Base-by-base conservation (phyloP, 2,113 vertebrate species). In the Drymodes brunneopygia region DNA sequence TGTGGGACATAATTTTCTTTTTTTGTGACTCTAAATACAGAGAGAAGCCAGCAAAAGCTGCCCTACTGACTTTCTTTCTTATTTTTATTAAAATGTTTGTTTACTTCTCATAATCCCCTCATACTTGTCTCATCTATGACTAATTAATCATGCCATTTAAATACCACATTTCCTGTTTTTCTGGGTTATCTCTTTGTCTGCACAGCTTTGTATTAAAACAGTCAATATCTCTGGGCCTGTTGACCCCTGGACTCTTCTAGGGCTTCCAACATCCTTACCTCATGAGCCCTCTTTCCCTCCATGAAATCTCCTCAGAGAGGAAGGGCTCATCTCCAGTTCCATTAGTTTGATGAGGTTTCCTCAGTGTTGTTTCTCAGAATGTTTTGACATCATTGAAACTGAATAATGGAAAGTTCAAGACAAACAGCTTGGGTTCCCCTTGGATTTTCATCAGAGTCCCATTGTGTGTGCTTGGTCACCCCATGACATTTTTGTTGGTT, bases 101-200 rank as follows among this genome's bases (percentile, higher is more conserved):
- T 93, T 88, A 50, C 45, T 10, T 80, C 33, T 92, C 20, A 36
- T 61, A 79, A 82, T 64, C 45, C n/a, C 35, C 62, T 93, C 9
- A 17, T 23, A 72, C 27, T 82, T 65, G 17, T 57, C 40, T 91
- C 33, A 56, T 60, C 57, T 0, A 0, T 74, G 40, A 75, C 44
- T 94, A 91, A 93, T 92, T 78, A 81, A 54, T 72, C 4, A 18
- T 61, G 54, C 33, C 42, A 25, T 73, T 87, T 80, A 86, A 93
- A 93, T 80, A 79, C 14, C 48, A 38, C 0, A 3, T 20, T 36
- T 82, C 71, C 61, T 90, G 40, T 31, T 75, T 96, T 87, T 90
- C 70, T 88, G 66, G 45, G 50, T 65, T 88, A 27, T 72, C 77
- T 65, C 22, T 66, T 84, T 61, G 25, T 69, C 42, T 91, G 9